Base-by-base conservation (phyloP, 2,113 vertebrate genomes). In the Rissa tridactyla region DNA sequence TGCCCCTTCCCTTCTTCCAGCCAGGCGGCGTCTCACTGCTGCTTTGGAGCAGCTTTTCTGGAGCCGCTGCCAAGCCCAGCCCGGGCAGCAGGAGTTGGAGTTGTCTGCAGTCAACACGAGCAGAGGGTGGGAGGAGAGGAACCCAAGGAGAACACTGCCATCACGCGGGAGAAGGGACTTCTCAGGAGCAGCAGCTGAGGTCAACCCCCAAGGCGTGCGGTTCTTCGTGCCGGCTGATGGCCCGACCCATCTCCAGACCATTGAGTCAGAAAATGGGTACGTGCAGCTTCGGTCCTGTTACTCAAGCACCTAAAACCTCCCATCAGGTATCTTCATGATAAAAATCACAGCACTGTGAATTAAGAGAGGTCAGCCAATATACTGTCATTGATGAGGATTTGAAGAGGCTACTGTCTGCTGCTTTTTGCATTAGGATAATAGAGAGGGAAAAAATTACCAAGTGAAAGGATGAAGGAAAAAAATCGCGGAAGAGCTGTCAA, bases 181-280 rank as follows among this genome's bases (percentile, higher is more conserved):
- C 49, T 2, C 6, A 0, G 36, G 7, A 29, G 49, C 42, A 13
- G 14, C 47, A 19, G 30, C 66, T 3, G 22, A 75, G 38, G 0
- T 4, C 58, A 38, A 0, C 22, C 30, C 44, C 73, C 20, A 4
- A 34, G 4, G 5, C 0, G 1, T 1, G 36, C 1, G 0, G 46
- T 1, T 44, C 34, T 13, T 81, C 46, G 1, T 0, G 32, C 8
- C 0, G 0, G 23, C 4, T 8, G n/a, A 34, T 2, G 6, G n/a
- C 30, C 15, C 0, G 3, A 47, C 15, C 20, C 61, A 2, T 8
- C 46, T 22, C 22, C 75, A 15, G 66, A 62, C 19, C 58, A n/a
- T 1, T 1, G 64, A 46, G 49, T 5, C 27, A 15, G 49, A 38
- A 80, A 86, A 62, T 2, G n/a, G 34, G 38, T 19, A 19, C 0